Evolutionary conservation across 2,113 vertebrate species (phyloP), one percentile per base, ranked within the genome.

Genomic region (Suricata suricatta): DNA sequence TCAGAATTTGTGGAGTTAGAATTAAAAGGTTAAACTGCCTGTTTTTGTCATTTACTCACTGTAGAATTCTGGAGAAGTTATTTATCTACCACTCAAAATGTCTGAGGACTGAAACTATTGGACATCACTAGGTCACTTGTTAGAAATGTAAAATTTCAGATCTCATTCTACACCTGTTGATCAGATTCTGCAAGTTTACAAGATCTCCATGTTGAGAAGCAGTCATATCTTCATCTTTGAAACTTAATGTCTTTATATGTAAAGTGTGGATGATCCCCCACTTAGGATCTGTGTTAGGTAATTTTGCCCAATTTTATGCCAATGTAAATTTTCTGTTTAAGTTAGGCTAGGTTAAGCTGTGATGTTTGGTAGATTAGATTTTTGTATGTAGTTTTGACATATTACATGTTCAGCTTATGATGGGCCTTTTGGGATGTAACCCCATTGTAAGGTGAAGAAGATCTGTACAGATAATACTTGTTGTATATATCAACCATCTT

Each of bases 81-180:
- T 19, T 2, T 71, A 44, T 76, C 23, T 72, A 16, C 25, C 88
- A 77, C 13, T 93, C 50, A 92, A 13, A 63, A 69, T 94, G 4
- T 66, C 41, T 85, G 9, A 85, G 57, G 41, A 69, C 66, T 31
- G 93, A 3, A 71, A 50, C 8, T n/a, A 44, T 83, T 96, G 44
- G 7, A 4, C 50, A 64, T 89, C 47, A 47, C 7, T 50, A 8
- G 44, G 33, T 74, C 60, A 6, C 8, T 87, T 81, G 19, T 88
- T 94, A 90, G 68, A 82, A 97, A 68, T 90, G 52, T 3, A 35
- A 29, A 77, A 97, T 94, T 87, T 94, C 27, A 90, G 5, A 19
- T 90, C 54, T 64, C 3, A 84, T 47, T 5, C 38, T 29, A 90
- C 44, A 83, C 29, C 10, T 88, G 29, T 44, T 72, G n/a, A 38